A percentile compares a stretch with the other conserved stretches of the same genome.
Evolutionary conservation across 2,888 invertebrate species (phyloP).

Genomic region (Sinotaia quadrata): DNA sequence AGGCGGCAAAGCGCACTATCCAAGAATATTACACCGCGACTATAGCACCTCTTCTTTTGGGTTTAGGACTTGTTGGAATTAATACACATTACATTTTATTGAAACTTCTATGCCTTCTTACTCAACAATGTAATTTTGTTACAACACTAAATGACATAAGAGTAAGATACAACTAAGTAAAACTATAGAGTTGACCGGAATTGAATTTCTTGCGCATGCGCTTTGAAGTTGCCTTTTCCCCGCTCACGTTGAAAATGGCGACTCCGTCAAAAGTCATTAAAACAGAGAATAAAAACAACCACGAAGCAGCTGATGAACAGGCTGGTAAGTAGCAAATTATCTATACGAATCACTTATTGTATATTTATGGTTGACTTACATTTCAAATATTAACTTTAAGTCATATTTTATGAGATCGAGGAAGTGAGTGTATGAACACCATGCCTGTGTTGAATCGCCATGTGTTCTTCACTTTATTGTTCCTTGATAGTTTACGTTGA

Average conservation of each 20-base stretch:
- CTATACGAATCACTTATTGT: not conserved
- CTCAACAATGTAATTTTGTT: no score
- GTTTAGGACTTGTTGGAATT: no score
- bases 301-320: constrained; percentile 68
- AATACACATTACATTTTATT: no score
- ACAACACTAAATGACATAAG: not conserved
- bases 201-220: constrained; percentile 45
- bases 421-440: constrained; percentile 31
- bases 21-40: constrained; percentile 28
- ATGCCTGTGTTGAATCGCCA: constrained; percentile 24
- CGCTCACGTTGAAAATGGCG: constrained; percentile 69
- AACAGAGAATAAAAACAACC: constrained; percentile 69
- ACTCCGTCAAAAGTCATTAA: constrained; percentile 69
- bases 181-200: constrained; percentile 32
- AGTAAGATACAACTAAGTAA: not conserved
- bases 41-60: constrained; percentile 24
- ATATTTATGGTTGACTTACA: not conserved
- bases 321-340: constrained; percentile 55
- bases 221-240: constrained; percentile 36
- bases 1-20: constrained; percentile 26
- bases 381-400: no score
- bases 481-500: no score
- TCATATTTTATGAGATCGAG: no score
- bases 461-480: constrained; percentile 17
- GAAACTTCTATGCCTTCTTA: no score